These are phyloP conservation scores for Protosalanx chinensis DNA, from an alignment of 2,797 vertebrate species.

Conservation along the genomic window DNA sequence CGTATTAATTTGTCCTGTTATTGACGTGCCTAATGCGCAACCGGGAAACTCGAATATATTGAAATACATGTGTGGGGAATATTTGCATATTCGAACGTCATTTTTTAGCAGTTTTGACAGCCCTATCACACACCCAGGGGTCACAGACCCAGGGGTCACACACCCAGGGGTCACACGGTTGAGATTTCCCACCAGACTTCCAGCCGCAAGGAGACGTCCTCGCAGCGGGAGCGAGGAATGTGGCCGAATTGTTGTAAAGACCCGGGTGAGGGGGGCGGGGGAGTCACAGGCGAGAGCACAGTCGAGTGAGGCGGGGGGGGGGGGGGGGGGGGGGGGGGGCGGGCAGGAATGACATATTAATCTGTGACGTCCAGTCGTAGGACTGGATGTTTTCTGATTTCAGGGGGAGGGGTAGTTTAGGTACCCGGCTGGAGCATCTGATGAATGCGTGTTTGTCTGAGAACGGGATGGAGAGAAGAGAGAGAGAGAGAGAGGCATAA, in stretches of 20 bases:
- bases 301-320: conserved; percentile 46
- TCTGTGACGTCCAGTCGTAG: conserved; percentile 40
- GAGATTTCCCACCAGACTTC: conserved; percentile 73
- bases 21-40: no score
- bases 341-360: no score
- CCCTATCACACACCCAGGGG: no score
- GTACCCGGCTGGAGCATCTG: no score
- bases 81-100: no score
- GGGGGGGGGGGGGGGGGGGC: neutral
- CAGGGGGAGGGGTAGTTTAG: neutral
- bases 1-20: no score
- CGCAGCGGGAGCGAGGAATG: conserved; percentile 73
- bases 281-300: conserved; percentile 64
- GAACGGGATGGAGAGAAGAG: neutral
- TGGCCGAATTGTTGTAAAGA: conserved; percentile 69
- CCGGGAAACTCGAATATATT: no score
- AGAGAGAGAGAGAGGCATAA: conserved; percentile 47
- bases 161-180: conserved; percentile 49
- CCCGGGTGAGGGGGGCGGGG: conserved; percentile 40
- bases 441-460: neutral
- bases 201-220: conserved; percentile 70
- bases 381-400: neutral
- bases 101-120: no score
- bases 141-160: conserved; percentile 1
- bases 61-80: no score